These are phyloP conservation scores for Cerceris ruficornis DNA, from an alignment of 2,888 invertebrate species.

Conservation along the genomic window DNA sequence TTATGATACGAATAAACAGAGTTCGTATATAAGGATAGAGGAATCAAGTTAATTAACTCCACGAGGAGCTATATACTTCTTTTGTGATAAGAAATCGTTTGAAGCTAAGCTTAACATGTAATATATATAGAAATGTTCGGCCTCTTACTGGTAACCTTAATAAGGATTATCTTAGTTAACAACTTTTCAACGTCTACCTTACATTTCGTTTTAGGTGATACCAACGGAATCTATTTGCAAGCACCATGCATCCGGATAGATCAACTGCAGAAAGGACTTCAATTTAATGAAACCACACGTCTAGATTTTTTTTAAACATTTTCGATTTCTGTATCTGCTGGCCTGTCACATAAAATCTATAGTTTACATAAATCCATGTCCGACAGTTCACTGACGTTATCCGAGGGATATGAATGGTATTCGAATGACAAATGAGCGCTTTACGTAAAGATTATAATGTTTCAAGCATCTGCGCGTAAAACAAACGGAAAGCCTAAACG, in stretches of 20 bases:
- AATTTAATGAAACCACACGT: no score
- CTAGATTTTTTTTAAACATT: neutral
- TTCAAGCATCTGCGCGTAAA: conserved; percentile 24
- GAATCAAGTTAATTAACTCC: conserved; percentile 21
- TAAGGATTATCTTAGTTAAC: no score
- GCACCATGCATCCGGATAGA: no score
- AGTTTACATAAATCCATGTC: conserved; percentile 19
- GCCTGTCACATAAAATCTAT: neutral
- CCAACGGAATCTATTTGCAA: no score
- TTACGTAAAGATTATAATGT: conserved; percentile 1
- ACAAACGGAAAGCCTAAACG: conserved; percentile 19
- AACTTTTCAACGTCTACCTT: no score
- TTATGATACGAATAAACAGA: conserved; percentile 2
- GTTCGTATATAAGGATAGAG: conserved; percentile 3
- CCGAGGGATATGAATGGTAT: neutral
- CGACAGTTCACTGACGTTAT: conserved; percentile 4
- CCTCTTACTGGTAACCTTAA: no score
- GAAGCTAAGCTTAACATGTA: no score
- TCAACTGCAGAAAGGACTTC: no score
- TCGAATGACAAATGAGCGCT: neutral
- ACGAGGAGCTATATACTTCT: neutral
- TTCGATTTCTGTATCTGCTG: neutral
- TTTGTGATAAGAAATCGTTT: no score
- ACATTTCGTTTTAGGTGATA: no score
- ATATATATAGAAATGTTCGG: no score